phyloP scores from a whole-genome alignment of 2,113 vertebrate genomes.

The Theropithecus gelada region DNA sequence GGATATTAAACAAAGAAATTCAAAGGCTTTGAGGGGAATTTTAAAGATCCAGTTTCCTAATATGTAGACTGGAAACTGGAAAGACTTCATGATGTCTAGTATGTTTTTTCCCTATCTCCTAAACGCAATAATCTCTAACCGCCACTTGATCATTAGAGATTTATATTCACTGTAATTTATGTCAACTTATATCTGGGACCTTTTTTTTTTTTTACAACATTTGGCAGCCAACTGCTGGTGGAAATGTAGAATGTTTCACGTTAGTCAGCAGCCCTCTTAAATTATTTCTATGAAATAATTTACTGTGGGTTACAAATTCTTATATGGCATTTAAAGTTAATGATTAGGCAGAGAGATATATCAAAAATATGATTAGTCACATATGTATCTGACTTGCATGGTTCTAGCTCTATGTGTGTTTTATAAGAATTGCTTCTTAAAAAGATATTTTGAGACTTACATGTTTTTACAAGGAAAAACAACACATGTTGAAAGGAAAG shows the following conservation, averaged over 20 bases:
- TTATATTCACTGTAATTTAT: constrained; percentile 84
- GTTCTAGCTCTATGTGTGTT: constrained; percentile 68
- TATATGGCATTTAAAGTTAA: constrained; percentile 84
- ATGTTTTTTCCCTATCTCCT: constrained; percentile 77
- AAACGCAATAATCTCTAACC: constrained; percentile 79
- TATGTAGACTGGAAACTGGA: constrained; percentile 17
- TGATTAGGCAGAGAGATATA: constrained; percentile 84
- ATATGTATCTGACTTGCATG: constrained; percentile 76
- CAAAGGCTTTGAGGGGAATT: constrained; percentile 46
- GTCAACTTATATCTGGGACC: constrained; percentile 79
- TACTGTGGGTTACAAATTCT: constrained; percentile 85
- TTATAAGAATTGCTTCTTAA: constrained; percentile 61
- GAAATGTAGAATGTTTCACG: constrained; percentile 85
- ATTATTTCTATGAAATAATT: constrained; percentile 85
- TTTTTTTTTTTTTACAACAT: constrained; percentile 66
- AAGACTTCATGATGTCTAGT: constrained; percentile 57
- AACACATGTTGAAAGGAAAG: constrained; percentile 36
- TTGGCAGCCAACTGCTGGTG: constrained; percentile 80
- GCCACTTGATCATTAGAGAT: constrained; percentile 71
- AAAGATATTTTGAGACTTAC: constrained; percentile 37
- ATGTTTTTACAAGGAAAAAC: constrained; percentile 29
- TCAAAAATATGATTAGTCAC: constrained; percentile 80
- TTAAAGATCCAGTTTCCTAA: background rate
- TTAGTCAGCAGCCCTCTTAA: constrained; percentile 85
- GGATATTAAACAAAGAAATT: constrained; percentile 22